Conservation (phyloP, 2,113 vertebrate species). For the Lepidothrix coronata region DNA sequence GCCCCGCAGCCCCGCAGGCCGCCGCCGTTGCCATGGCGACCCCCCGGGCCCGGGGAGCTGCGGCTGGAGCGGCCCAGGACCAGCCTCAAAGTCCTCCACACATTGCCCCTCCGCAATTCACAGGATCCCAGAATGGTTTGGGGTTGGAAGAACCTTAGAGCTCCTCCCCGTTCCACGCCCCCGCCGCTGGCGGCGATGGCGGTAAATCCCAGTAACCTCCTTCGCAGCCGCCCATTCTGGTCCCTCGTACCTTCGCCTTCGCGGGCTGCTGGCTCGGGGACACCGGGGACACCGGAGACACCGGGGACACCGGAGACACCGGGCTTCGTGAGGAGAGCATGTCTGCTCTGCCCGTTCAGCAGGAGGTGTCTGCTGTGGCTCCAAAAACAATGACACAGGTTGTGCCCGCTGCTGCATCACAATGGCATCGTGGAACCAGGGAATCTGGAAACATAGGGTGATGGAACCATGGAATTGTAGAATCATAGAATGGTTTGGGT, state of each 20-base stretch:
- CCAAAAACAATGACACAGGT: neutral
- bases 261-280: neutral
- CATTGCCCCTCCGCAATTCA: neutral
- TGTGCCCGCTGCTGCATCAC: neutral
- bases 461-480: accelerated
- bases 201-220: neutral
- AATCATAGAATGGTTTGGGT: neutral
- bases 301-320: neutral
- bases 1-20: neutral
- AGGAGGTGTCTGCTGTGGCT: neutral
- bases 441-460: accelerated
- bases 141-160: neutral
- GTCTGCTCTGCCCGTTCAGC: neutral
- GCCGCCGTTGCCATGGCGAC: neutral
- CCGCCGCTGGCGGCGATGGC: neutral
- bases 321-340: neutral
- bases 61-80: neutral
- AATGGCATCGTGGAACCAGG: neutral
- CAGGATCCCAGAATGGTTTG: neutral
- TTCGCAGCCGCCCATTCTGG: no score
- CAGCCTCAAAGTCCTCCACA: accelerated
- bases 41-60: neutral
- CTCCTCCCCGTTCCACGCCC: neutral
- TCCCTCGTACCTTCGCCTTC: neutral
- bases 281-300: neutral